Conservation (phyloP, 23 tunicate species). For the Pegea sp. region DNA sequence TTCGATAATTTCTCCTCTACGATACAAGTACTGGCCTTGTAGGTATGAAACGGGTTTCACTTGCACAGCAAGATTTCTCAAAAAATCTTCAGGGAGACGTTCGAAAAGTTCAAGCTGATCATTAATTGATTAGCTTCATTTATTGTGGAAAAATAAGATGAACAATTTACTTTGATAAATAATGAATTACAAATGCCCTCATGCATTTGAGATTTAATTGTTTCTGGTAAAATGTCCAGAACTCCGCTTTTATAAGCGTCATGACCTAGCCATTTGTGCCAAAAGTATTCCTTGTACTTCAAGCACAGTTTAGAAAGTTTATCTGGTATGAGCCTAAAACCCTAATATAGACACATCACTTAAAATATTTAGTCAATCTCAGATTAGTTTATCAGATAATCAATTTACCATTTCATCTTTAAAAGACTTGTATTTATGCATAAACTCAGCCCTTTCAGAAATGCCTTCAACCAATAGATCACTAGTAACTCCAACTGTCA, state of each 20-base stretch:
- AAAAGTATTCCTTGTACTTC: slow-evolving; percentile 15
- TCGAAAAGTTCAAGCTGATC: slow-evolving; percentile 20
- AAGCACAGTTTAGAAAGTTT: too few species aligned
- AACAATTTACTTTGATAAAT: slow-evolving; percentile 5
- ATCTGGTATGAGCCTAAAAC: too few species aligned
- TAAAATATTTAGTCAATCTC: too few species aligned
- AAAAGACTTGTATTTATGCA: too few species aligned
- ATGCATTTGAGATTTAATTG: slow-evolving; percentile 7
- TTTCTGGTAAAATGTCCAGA: slow-evolving; percentile 14
- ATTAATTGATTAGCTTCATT: too few species aligned
- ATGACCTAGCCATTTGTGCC: slow-evolving; percentile 25
- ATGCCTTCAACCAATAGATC: too few species aligned
- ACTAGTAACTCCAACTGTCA: too few species aligned
- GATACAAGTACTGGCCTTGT: slow-evolving; percentile 17
- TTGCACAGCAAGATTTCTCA: slow-evolving; percentile 13
- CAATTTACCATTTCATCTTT: too few species aligned
- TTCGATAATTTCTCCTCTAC: slow-evolving; percentile 21
- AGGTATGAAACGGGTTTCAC: slow-evolving; percentile 14
- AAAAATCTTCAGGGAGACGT: slow-evolving; percentile 11
- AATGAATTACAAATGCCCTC: slow-evolving; percentile 17
- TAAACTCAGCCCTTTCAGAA: too few species aligned
- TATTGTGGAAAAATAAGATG: background rate
- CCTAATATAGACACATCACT: too few species aligned
- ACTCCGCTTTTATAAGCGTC: slow-evolving; percentile 16
- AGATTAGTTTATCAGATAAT: too few species aligned